Conservation (phyloP, 2,888 invertebrate genomes). For the Drosophila mulleri region DNA sequence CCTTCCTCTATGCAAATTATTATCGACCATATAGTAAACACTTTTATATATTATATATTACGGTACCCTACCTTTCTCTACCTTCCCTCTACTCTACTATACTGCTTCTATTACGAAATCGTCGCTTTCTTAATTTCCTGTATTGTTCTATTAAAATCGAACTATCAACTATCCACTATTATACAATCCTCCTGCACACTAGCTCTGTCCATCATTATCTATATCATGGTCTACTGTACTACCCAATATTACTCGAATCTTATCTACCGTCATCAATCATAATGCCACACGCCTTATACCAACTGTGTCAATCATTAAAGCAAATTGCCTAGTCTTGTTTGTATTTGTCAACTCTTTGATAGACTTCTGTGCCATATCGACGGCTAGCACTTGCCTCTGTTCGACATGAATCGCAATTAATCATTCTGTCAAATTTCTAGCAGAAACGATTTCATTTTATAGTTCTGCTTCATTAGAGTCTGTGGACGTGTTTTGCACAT, state of each 20-base stretch:
- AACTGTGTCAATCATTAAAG: background rate
- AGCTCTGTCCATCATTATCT: background rate
- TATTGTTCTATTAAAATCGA: too few relatives aligned
- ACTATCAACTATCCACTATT: background rate
- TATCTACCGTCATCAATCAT: background rate
- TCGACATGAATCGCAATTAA: background rate
- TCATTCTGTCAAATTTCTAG: background rate
- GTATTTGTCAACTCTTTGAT: background rate
- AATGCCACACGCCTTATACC: too few relatives aligned
- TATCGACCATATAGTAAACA: background rate
- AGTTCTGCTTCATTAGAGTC: background rate
- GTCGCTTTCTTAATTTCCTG: too few relatives aligned
- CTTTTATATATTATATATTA: background rate
- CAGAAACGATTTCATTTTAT: background rate
- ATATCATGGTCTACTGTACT: background rate
- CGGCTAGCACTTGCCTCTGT: background rate
- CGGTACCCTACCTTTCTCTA: background rate
- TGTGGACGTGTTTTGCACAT: background rate
- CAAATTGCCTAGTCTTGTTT: background rate
- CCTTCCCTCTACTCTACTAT: background rate
- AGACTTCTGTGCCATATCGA: background rate
- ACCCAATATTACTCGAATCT: background rate
- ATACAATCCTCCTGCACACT: background rate
- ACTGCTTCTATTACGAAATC: background rate
- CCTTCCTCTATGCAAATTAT: background rate